phyloP scores from a whole-genome alignment of 2,113 vertebrate genomes.

The Pan paniscus region DNA sequence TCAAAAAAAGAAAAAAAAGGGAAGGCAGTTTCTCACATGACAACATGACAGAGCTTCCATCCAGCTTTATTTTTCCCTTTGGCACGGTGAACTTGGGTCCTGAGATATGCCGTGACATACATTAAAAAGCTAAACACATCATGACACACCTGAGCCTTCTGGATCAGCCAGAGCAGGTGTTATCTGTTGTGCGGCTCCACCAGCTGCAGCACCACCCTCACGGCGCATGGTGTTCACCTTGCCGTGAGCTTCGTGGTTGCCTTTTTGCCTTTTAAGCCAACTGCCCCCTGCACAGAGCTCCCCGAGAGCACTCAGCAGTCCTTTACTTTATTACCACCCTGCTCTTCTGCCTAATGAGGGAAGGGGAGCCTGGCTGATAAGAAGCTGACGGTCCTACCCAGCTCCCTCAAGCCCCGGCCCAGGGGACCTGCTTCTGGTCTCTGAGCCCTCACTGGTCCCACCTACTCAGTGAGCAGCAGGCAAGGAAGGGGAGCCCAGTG shows the following conservation, averaged over 20 bases:
- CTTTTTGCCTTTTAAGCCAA: background rate
- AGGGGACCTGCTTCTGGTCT: background rate
- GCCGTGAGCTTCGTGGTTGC: rapidly evolving
- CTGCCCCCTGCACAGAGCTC: background rate
- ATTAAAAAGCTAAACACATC: too few species aligned
- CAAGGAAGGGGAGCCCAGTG: too few species aligned
- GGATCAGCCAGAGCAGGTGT: rapidly evolving
- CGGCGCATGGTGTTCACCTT: background rate
- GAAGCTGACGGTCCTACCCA: rapidly evolving
- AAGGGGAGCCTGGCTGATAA: background rate
- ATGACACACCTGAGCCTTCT: rapidly evolving
- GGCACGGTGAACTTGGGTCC: too few species aligned
- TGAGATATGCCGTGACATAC: too few species aligned
- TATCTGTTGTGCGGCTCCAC: background rate
- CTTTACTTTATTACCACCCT: background rate
- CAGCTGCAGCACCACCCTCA: background rate
- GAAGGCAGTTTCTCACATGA: too few species aligned
- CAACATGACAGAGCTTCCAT: too few species aligned
- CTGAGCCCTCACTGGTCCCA: background rate
- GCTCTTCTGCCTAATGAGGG: background rate
- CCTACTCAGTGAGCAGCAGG: background rate
- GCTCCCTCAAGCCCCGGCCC: too few species aligned
- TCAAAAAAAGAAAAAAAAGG: too few species aligned
- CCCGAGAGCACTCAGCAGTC: background rate
- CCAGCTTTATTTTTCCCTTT: too few species aligned